Evolutionary conservation across 2,888 invertebrate species (phyloP).

Genomic region (Julus scandinavius): DNA sequence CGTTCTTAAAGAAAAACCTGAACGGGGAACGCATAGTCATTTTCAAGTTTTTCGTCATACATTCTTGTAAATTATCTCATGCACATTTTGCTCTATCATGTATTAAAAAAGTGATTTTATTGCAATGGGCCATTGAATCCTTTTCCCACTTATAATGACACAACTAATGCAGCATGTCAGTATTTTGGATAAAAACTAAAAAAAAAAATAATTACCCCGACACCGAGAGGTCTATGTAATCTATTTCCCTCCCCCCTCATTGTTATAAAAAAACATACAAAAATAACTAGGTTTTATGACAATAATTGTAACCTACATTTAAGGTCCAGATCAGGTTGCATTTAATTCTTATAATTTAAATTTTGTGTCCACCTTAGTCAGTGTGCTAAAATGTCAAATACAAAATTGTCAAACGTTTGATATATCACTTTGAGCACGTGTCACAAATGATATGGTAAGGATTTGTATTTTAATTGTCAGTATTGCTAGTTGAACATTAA

Average conservation of each 20-base stretch:
- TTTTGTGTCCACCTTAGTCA: neutral
- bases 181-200: neutral
- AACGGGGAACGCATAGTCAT: constrained; percentile 6
- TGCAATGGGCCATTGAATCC: constrained; percentile 33
- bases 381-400: neutral
- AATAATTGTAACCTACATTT: constrained; percentile 25
- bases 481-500: too few relatives aligned
- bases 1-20: neutral
- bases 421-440: neutral
- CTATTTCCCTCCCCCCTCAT: neutral
- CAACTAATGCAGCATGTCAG: constrained; percentile 18
- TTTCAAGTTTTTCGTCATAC: neutral
- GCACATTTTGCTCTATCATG: constrained; percentile 17
- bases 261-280: neutral
- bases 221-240: constrained; percentile 33
- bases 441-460: too few relatives aligned
- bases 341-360: neutral
- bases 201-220: constrained; percentile 4
- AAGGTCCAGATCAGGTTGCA: neutral
- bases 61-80: neutral
- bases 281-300: neutral
- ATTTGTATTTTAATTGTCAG: too few relatives aligned
- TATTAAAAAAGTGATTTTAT: neutral
- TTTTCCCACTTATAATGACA: constrained; percentile 26
- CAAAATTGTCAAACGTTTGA: neutral